phyloP scores from a whole-genome alignment of 2,113 vertebrate genomes.

The Bostrychus sinensis region DNA sequence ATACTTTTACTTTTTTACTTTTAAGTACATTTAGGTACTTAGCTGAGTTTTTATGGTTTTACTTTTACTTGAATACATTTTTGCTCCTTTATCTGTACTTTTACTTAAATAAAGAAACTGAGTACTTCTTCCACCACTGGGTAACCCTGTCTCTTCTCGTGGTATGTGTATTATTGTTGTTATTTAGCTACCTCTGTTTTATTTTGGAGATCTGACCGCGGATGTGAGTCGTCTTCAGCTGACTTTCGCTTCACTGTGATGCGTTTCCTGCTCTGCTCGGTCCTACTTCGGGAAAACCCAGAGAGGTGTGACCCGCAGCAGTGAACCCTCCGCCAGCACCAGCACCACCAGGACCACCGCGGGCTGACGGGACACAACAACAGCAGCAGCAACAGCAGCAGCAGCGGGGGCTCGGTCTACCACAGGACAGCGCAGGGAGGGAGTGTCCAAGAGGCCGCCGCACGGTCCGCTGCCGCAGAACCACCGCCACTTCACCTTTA shows the following conservation, averaged over 20 bases:
- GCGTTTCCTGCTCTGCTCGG: conserved; percentile 39
- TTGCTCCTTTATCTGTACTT: too few relatives aligned
- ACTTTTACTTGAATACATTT: too few relatives aligned
- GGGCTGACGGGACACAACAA: neutral
- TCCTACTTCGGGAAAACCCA: conserved; percentile 3
- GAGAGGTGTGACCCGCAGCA: neutral
- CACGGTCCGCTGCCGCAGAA: neutral
- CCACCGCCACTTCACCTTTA: neutral
- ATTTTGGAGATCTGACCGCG: conserved; percentile 26
- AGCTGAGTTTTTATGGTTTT: too few relatives aligned
- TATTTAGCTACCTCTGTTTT: conserved; percentile 8
- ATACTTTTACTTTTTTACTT: too few relatives aligned
- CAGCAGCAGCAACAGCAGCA: too few relatives aligned
- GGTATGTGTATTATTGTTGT: too few relatives aligned
- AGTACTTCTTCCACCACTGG: too few relatives aligned
- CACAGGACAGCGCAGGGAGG: neutral
- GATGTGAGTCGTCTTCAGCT: conserved; percentile 10
- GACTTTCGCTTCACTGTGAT: neutral
- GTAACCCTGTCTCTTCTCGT: too few relatives aligned
- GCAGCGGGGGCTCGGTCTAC: neutral
- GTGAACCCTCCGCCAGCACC: neutral
- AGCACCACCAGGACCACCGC: neutral
- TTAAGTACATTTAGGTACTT: too few relatives aligned
- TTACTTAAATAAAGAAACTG: too few relatives aligned
- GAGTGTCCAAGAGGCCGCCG: conserved; percentile 5